Base-by-base conservation (phyloP, 2,888 invertebrate genomes). In the Electrophaes corylata region DNA sequence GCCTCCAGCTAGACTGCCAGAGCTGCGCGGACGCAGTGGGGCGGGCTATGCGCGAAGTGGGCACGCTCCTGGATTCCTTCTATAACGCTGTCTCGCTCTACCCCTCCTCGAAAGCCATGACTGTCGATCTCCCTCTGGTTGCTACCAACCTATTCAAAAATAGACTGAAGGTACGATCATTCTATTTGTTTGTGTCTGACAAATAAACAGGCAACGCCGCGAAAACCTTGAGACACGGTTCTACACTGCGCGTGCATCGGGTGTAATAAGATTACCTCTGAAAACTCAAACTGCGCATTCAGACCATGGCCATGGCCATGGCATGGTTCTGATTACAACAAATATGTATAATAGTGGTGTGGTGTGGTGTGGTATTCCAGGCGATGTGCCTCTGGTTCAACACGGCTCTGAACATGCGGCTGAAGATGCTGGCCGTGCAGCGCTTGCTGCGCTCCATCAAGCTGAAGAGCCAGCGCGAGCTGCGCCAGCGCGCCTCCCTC, bases 321-420 rank as follows among this genome's bases (percentile, higher is more conserved):
- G 23, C 23, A 20, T 20, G 20, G 20, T 20, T 20, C 20, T 20
- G 3, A 4, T 20, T 20, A 20, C 5, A 3, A 5, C 1, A 4
- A 4, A 20, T 20, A 1, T 4, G 20, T 20, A 20, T 1, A 5
- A 5, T 20, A 1, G 3, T 1, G 3, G 20, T 20, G 3, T 20
- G 3, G 20, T 4, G 5, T 20, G 20, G 20, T 4, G 20, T 20
- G 20, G 5, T 20, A 14, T 51, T 19, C 0, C 89, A 94, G 90
- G 95, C 97, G 10, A 95, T 98, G 94, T 97, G 96, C 75, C 91
- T 98, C 2, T 98, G 98, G 98, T 96, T 96, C 83, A 98, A 98
- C 85, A 95, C 96, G 79, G 96, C 96, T 0, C 94, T 94, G 69
- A 96, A 97, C 82, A 95, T 98, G 82, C 94, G 96, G 47, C 92